Percentiles rank a stretch among this genome's conserved stretches.
These are phyloP conservation scores for Idaea biselata DNA, from an alignment of 2,888 invertebrate genomes.

Conservation along the genomic window DNA sequence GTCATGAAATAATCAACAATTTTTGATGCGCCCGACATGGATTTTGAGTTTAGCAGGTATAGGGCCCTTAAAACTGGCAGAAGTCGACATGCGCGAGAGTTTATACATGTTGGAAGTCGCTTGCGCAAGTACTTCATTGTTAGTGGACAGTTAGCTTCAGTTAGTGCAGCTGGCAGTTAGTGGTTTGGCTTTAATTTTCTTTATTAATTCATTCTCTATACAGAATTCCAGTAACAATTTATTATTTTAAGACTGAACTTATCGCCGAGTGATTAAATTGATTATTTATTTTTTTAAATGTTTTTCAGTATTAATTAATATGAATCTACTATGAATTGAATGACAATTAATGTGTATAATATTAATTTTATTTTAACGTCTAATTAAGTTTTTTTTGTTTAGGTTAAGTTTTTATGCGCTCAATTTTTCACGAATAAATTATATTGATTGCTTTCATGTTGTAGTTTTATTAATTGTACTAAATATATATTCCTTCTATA, in stretches of 20 bases:
- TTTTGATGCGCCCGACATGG: no score
- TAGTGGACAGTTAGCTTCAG: no score
- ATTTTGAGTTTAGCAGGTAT: no score
- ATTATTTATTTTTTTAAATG: constrained; percentile 23
- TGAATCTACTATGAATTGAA: constrained; percentile 33
- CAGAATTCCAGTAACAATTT: not conserved
- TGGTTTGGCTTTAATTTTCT: not conserved
- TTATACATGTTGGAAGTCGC: no score
- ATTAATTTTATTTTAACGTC: constrained; percentile 39
- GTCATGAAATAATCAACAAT: no score
- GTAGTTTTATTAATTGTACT: constrained; percentile 26
- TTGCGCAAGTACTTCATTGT: no score
- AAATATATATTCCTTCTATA: no score
- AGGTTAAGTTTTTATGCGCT: constrained; percentile 71
- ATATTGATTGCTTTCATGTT: constrained; percentile 61
- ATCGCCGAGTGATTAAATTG: not conserved
- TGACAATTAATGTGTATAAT: constrained; percentile 33
- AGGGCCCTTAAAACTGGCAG: no score
- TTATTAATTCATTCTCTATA: not conserved
- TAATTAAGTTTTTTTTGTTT: constrained; percentile 45
- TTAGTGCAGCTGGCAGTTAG: no score
- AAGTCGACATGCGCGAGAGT: no score
- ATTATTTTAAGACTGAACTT: constrained; percentile 30
- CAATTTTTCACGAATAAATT: constrained; percentile 76
- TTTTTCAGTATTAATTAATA: constrained; percentile 30